phyloP scores from a whole-genome alignment of 35 echinoderm and acorn worm genomes.

The Ptychodera flava region DNA sequence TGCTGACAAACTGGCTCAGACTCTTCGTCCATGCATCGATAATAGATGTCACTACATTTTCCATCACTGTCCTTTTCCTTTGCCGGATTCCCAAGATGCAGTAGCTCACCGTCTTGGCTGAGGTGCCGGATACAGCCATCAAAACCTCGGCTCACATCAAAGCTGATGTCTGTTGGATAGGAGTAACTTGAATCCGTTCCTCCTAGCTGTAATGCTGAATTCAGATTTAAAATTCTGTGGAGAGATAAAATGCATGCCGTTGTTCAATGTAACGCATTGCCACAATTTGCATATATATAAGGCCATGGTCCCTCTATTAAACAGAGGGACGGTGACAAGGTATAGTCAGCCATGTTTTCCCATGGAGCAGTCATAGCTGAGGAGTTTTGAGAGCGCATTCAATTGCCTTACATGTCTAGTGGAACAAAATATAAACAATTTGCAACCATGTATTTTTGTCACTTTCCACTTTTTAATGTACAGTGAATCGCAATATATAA shows the following conservation, averaged over 20 bases:
- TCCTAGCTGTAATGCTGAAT: slow-evolving; percentile 77
- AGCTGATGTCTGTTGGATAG: slow-evolving; percentile 8
- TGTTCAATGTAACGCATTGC: no score
- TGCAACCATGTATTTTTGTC: no score
- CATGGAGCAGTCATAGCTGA: no score
- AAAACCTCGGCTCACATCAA: slow-evolving; percentile 23
- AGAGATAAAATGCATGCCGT: slow-evolving; percentile 6
- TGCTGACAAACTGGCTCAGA: neutral
- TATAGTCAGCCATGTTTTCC: no score
- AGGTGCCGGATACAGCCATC: slow-evolving; percentile 79
- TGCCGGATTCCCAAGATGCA: slow-evolving; percentile 37
- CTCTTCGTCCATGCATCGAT: neutral
- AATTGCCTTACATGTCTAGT: no score
- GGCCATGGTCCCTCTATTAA: no score
- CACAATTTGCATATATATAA: no score
- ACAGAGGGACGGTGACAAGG: no score
- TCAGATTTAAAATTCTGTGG: slow-evolving; percentile 72
- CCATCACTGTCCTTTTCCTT: neutral
- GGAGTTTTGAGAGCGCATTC: no score
- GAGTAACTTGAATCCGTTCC: slow-evolving; percentile 24
- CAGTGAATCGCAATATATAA: no score
- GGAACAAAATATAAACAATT: no score
- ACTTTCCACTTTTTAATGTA: no score
- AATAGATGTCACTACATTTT: neutral
- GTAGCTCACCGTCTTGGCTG: slow-evolving; percentile 58